phyloP scores from a whole-genome alignment of 2,888 invertebrate species.

The Ochropleura plecta region DNA sequence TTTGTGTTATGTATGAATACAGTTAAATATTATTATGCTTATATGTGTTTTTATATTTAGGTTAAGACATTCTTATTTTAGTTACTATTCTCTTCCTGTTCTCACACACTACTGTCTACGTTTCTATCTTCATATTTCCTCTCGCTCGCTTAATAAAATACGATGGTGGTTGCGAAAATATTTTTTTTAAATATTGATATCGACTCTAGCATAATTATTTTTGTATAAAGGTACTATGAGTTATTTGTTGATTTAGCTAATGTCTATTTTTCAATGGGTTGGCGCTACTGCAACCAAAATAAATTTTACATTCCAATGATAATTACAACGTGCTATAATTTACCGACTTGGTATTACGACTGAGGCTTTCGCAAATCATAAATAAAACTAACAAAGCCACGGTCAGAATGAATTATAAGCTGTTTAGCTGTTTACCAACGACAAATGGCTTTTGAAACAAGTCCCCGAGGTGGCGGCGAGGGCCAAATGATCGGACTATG shows the following conservation, averaged over 20 bases:
- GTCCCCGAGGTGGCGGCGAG: constrained; percentile 80
- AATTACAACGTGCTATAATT: constrained; percentile 74
- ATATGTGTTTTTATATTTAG: too few relatives aligned
- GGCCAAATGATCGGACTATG: constrained; percentile 79
- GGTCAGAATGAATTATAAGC: constrained; percentile 82
- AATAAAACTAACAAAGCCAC: constrained; percentile 80
- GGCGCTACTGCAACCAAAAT: constrained; percentile 38
- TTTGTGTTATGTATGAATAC: too few relatives aligned
- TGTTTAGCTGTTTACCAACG: constrained; percentile 82
- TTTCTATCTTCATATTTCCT: too few relatives aligned
- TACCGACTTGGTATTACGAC: constrained; percentile 70
- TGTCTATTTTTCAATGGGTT: constrained; percentile 40
- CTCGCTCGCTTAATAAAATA: too few relatives aligned
- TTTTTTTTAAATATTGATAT: not conserved
- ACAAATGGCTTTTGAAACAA: constrained; percentile 83
- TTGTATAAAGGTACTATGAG: constrained; percentile 13
- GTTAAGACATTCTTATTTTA: too few relatives aligned
- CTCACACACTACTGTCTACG: too few relatives aligned
- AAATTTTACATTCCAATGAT: constrained; percentile 66
- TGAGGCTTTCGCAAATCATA: constrained; percentile 75
- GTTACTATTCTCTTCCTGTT: too few relatives aligned
- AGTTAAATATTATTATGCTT: too few relatives aligned
- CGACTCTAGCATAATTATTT: not conserved
- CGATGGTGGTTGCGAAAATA: too few relatives aligned
- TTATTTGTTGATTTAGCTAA: constrained; percentile 45